Evolutionary conservation across 1,140 invertebrate genomes (phyloP).

Genomic region (Hestina assimilis): DNA sequence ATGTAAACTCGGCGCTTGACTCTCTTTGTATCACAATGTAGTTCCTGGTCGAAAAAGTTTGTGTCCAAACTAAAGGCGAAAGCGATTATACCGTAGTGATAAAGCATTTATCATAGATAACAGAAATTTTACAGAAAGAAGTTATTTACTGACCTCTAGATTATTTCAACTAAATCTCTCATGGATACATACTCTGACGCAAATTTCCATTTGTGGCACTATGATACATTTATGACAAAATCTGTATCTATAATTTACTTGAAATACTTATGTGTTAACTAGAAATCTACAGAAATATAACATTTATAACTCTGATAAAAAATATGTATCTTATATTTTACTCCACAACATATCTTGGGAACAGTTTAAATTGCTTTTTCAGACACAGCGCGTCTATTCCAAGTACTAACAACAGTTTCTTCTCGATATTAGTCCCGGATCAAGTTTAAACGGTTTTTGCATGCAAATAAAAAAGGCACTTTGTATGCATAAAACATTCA

Average conservation of each 20-base stretch:
- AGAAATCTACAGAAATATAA: too few species aligned
- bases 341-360: conserved; percentile 33
- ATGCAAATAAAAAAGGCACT: conserved; percentile 35
- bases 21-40: conserved; percentile 61
- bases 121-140: too few species aligned
- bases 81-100: neutral
- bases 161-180: too few species aligned
- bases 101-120: too few species aligned
- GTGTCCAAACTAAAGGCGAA: conserved; percentile 26
- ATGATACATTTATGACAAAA: too few species aligned
- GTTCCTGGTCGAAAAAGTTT: conserved; percentile 31
- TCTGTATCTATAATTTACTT: too few species aligned
- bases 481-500: conserved; percentile 32
- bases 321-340: conserved; percentile 26
- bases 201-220: too few species aligned
- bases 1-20: conserved; percentile 42
- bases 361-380: conserved; percentile 74
- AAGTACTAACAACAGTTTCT: conserved; percentile 58
- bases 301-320: neutral
- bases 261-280: too few species aligned
- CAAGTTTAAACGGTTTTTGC: conserved; percentile 52
- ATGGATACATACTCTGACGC: too few species aligned
- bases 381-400: conserved; percentile 55
- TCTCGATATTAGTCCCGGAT: conserved; percentile 61
- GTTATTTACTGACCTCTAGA: too few species aligned